phyloP scores from a whole-genome alignment of 1,140 invertebrate species.

The Cheumatopsyche charites region DNA sequence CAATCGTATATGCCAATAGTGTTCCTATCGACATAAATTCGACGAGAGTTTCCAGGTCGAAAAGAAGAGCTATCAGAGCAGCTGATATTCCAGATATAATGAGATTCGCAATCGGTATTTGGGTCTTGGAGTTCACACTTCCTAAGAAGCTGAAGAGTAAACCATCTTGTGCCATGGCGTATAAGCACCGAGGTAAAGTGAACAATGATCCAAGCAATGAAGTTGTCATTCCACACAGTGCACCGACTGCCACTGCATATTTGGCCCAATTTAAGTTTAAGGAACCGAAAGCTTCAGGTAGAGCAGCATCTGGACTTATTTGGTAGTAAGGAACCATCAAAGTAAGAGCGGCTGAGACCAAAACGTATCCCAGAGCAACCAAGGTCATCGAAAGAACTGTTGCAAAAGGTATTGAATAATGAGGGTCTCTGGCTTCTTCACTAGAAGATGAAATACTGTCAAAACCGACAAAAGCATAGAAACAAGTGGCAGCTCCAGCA shows the following conservation, averaged over 20 bases:
- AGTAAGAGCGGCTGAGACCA: slow-evolving; percentile 82
- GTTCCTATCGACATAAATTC: slow-evolving; percentile 96
- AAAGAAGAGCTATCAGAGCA: slow-evolving; percentile 80
- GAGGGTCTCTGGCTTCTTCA: slow-evolving; percentile 84
- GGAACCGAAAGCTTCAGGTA: slow-evolving; percentile 82
- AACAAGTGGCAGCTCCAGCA: slow-evolving; percentile 85
- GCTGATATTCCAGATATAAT: slow-evolving; percentile 79
- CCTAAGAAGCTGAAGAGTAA: slow-evolving; percentile 82
- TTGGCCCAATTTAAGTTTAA: slow-evolving; percentile 82
- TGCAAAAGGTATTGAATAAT: slow-evolving; percentile 79
- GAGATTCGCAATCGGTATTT: slow-evolving; percentile 83
- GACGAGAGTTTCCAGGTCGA: slow-evolving; percentile 89
- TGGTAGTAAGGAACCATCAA: slow-evolving; percentile 81
- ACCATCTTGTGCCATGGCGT: slow-evolving; percentile 89
- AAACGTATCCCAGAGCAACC: slow-evolving; percentile 78
- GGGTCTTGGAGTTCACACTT: slow-evolving; percentile 74
- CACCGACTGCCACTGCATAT: slow-evolving; percentile 85
- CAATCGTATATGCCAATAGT: slow-evolving; percentile 87
- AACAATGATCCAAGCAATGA: slow-evolving; percentile 85
- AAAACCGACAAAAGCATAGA: slow-evolving; percentile 87
- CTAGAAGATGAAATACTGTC: slow-evolving; percentile 87
- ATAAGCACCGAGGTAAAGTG: slow-evolving; percentile 82
- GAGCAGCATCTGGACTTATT: slow-evolving; percentile 77
- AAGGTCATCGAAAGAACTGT: slow-evolving; percentile 80
- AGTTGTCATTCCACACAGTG: slow-evolving; percentile 88